Conservation (phyloP, 1,140 invertebrate genomes). For the Caenorhabditis elegans region DNA sequence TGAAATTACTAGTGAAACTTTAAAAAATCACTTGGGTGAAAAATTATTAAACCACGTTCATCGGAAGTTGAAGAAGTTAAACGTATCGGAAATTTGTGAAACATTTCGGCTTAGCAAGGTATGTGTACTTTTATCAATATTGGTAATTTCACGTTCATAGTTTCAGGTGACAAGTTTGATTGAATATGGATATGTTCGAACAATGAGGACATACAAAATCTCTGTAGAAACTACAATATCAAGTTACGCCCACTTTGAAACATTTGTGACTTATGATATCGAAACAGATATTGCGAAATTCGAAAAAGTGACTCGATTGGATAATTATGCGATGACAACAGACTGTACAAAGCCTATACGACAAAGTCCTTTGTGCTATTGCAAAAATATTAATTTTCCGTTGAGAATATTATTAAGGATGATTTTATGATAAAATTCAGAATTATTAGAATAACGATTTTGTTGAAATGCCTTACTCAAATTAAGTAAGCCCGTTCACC, state of each 20-base stretch:
- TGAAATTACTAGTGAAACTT: not conserved
- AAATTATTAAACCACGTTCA: no score
- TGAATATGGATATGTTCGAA: not conserved
- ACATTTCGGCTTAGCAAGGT: not conserved
- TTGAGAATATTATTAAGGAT: no score
- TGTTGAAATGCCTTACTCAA: no score
- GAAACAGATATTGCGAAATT: not conserved
- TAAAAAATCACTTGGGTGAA: no score
- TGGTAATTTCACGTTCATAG: not conserved
- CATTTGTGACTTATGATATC: not conserved
- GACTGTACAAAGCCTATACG: not conserved
- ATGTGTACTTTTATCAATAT: not conserved
- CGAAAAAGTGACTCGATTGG: not conserved
- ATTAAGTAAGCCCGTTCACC: no score
- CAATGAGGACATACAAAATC: not conserved
- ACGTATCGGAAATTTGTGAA: no score
- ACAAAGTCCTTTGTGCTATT: not conserved
- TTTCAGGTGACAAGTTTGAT: not conserved
- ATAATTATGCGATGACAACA: not conserved
- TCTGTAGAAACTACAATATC: not conserved
- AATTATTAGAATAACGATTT: no score
- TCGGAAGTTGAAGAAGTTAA: no score
- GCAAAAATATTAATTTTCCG: no score
- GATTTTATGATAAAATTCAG: no score
- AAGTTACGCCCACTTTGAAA: not conserved